Evolutionary conservation across 1,140 invertebrate species (phyloP).

Genomic region (Scylla paramamosain): DNA sequence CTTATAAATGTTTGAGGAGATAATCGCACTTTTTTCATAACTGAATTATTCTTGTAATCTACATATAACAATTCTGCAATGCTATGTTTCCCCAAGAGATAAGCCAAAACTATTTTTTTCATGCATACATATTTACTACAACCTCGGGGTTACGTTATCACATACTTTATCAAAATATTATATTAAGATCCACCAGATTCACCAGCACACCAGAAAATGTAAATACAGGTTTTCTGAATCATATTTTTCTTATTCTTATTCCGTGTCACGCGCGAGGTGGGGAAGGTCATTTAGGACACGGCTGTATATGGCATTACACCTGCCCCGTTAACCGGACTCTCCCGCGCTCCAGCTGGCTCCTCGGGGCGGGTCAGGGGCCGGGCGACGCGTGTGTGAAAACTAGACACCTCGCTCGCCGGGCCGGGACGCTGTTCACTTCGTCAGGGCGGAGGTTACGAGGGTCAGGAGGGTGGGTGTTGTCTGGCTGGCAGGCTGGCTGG

Average conservation of each 20-base stretch:
- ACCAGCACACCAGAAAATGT: background rate
- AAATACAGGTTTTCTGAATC: background rate
- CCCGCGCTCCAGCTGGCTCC: background rate
- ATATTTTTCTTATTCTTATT: background rate
- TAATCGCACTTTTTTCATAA: background rate
- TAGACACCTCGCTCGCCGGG: background rate
- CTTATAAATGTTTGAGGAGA: background rate
- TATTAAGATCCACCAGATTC: background rate
- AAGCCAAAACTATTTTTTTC: background rate
- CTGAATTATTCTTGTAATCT: background rate
- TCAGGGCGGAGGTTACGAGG: background rate
- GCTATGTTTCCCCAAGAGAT: background rate
- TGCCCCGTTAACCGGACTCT: slow-evolving; percentile 8
- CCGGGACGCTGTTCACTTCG: background rate
- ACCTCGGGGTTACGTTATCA: background rate
- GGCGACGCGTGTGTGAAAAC: background rate
- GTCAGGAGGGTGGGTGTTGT: background rate
- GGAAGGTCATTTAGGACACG: background rate
- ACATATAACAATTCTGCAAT: background rate
- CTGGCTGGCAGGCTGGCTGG: too few relatives aligned
- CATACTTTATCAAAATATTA: slow-evolving; percentile 24
- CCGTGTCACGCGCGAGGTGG: background rate
- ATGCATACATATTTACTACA: background rate
- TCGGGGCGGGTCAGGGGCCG: background rate
- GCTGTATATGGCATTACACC: slow-evolving; percentile 11